A percentile compares a stretch with the other conserved stretches of the same genome.
phyloP scores from a whole-genome alignment of 2,797 vertebrate genomes.

The Sebastiscus albofasciatus region DNA sequence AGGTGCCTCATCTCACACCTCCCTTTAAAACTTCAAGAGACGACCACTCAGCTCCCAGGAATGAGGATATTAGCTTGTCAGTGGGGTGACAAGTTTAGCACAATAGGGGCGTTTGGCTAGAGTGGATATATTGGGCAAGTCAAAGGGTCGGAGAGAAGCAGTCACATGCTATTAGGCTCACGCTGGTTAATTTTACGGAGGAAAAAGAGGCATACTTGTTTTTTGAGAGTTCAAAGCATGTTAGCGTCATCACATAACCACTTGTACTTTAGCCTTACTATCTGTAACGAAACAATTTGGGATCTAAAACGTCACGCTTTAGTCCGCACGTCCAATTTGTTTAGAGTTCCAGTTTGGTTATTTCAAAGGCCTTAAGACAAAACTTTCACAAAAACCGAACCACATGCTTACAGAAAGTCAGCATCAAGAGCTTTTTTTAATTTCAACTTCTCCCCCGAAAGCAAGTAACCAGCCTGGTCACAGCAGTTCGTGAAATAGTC shows the following conservation, averaged over 20 bases:
- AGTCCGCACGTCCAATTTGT: conserved; percentile 13
- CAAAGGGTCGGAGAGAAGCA: conserved; percentile 47
- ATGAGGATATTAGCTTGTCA: conserved; percentile 81
- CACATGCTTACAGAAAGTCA: conserved; percentile 5
- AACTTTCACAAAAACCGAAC: conserved; percentile 12
- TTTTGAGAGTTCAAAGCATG: conserved; percentile 22
- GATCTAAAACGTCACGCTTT: background rate
- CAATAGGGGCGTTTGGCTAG: conserved; percentile 65
- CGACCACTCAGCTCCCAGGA: conserved; percentile 56
- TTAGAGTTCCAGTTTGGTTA: conserved; percentile 8
- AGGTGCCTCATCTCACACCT: conserved; percentile 77
- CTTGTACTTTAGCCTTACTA: background rate
- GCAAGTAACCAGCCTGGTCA: background rate
- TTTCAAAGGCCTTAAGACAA: conserved; percentile 14
- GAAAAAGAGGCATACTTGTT: conserved; percentile 3
- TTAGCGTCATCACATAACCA: background rate
- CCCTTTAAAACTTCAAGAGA: conserved; percentile 70
- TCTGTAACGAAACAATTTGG: conserved; percentile 12
- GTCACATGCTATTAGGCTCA: conserved; percentile 58
- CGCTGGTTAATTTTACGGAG: conserved; percentile 40
- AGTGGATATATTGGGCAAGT: conserved; percentile 54
- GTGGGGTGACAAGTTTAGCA: conserved; percentile 74
- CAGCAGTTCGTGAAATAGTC: no score
- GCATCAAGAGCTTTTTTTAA: conserved; percentile 1
- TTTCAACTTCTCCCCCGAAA: conserved; percentile 1